A percentile compares a stretch with the other conserved stretches of the same genome.
Evolutionary conservation across 2,113 vertebrate species (phyloP).

Genomic region (Pogonocichla stellata): DNA sequence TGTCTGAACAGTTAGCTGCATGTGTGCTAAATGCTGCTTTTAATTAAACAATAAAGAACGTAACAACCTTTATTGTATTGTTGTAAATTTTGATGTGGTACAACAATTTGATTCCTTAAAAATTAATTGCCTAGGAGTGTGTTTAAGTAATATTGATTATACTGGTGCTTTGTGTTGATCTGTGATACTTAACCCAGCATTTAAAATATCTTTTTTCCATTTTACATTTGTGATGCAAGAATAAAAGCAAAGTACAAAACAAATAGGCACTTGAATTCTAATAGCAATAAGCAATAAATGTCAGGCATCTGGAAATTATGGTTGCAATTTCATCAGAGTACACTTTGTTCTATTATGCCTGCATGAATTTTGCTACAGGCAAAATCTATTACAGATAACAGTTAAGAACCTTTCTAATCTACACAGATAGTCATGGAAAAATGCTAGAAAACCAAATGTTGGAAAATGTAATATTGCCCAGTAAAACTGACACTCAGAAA

Average conservation of each 20-base stretch:
- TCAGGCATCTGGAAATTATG: conserved; percentile 88
- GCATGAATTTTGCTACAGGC: conserved; percentile 85
- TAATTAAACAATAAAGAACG: conserved; percentile 85
- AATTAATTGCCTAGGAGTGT: conserved; percentile 82
- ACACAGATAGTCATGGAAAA: conserved; percentile 78
- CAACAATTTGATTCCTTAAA: conserved; percentile 80
- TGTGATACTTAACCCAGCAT: conserved; percentile 81
- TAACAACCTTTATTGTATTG: conserved; percentile 72
- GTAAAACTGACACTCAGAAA: conserved; percentile 76
- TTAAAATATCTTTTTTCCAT: conserved; percentile 86
- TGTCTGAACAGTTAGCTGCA: conserved; percentile 66
- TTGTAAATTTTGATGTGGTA: conserved; percentile 77
- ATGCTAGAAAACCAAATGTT: conserved; percentile 76
- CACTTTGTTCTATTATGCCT: conserved; percentile 87
- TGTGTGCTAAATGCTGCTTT: conserved; percentile 76
- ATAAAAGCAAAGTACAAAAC: conserved; percentile 85
- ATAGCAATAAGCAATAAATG: conserved; percentile 87
- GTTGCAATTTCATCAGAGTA: conserved; percentile 85
- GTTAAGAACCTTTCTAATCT: conserved; percentile 87
- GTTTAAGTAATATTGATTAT: conserved; percentile 85
- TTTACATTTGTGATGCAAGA: conserved; percentile 83
- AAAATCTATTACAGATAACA: conserved; percentile 88
- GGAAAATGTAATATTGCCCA: conserved; percentile 75
- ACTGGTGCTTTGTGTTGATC: conserved; percentile 71
- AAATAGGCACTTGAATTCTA: conserved; percentile 89